Evolutionary conservation across 2,113 vertebrate species (phyloP).

Genomic region (Edolisoma coerulescens): DNA sequence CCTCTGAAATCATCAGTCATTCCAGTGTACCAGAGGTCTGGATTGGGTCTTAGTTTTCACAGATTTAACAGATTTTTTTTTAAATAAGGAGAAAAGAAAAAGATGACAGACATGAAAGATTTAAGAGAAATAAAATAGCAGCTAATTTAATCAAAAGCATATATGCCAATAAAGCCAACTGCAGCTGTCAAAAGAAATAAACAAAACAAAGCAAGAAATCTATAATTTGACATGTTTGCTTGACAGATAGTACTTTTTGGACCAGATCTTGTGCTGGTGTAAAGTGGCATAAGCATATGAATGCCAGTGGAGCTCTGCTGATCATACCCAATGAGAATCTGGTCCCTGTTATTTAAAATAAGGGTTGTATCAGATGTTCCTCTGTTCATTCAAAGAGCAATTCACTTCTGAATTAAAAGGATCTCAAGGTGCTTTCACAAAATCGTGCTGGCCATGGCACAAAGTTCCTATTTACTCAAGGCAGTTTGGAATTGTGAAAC

Average conservation of each 20-base stretch:
- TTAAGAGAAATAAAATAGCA: slow-evolving; percentile 25
- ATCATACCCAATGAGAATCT: background rate
- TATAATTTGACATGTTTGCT: background rate
- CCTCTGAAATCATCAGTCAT: background rate
- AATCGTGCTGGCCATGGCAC: background rate
- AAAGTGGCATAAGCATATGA: background rate
- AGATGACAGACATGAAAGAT: background rate
- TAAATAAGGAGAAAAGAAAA: background rate
- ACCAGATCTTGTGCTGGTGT: background rate
- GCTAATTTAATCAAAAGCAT: background rate
- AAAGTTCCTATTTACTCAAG: slow-evolving; percentile 20
- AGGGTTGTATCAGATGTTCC: background rate
- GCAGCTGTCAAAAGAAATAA: slow-evolving; percentile 29
- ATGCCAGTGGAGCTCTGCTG: background rate
- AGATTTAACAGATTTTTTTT: background rate
- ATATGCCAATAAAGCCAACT: background rate
- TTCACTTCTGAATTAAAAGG: background rate
- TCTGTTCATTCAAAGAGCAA: background rate
- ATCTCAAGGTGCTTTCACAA: slow-evolving; percentile 11
- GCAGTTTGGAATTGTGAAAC: background rate
- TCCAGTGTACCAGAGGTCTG: background rate
- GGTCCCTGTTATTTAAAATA: slow-evolving; percentile 2
- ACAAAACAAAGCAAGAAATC: slow-evolving; percentile 11
- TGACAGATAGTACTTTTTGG: slow-evolving; percentile 2
- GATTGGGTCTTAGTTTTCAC: background rate